Evolutionary conservation across 2,888 invertebrate species (phyloP), one percentile per base, ranked within the genome.

Genomic region (Apamea epomidion): DNA sequence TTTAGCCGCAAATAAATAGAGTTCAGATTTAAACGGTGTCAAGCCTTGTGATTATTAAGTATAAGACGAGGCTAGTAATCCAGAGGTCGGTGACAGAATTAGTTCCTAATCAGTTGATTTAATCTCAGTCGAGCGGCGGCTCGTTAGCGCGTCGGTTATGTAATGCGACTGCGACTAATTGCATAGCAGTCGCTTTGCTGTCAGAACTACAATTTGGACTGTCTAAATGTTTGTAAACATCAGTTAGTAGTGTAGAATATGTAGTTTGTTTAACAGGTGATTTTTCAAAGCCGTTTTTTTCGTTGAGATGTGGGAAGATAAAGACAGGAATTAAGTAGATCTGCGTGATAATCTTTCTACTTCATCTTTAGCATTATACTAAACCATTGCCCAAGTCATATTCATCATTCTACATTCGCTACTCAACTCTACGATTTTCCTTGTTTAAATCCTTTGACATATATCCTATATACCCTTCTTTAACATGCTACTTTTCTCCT

Each of bases 81-180:
- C 84, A 87, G 89, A 82, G 86, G 87, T 81, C 76, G 88, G 79
- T 87, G 83, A 89, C 92, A 89, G 88, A 90, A 90, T 94, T 93
- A 93, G 92, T 92, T 91, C 88, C 87, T 92, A 93, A 94, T 94
- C 94, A 93, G 92, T 89, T 92, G 93, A 93, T 93, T 92, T 92
- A 93, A 94, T 94, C 92, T 83, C 32, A 79, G 71, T 72, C 58
- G 51, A 75, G 82, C 77, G 80, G 60, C 67, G 77, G 86, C 87
- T 88, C 84, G 85, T 85, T 87, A 84, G 72, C 76, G 67, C 70
- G 71, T 67, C 65, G 76, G 72, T 85, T 84, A 81, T 81, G 89
- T 80, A 81, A 88, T 81, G 82, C 84, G 81, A 86, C 87, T 89
- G 82, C 82, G 80, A 79, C 80, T 90, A 89, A 90, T 90, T 85